Base-by-base conservation (phyloP, 1,140 invertebrate genomes). In the Leguminivora glycinivorella region DNA sequence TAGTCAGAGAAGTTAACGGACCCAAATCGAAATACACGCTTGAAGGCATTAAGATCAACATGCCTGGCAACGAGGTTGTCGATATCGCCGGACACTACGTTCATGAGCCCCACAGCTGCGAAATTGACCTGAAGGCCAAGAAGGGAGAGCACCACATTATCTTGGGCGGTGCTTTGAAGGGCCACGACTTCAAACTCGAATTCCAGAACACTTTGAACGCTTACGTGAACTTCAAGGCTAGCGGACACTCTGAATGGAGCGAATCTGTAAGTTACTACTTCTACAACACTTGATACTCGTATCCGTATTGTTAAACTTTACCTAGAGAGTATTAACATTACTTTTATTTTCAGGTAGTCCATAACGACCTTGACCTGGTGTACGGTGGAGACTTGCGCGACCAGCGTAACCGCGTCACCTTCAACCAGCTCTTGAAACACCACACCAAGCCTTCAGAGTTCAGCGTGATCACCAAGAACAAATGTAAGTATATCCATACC, bases 341-440 rank as follows among this genome's bases (percentile, higher is more conserved):
- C 60, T 72, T 24, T 68, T 26, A 75, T 66, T 72, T 79, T 70
- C 71, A 93, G 91, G 70, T 87, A 34, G 10, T 52, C 47, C 91
- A 93, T 43, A 94, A 93, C 40, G 88, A 92, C 56, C 76, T 95
- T 1, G 86, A 93, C 12, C 73, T 96, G 4, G 85, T 93, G 22
- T 94, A 95, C 78, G 95, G 95, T 7, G 79, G 89, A 0, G 94
- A 95, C 82, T 87, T 93, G 6, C 92, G 93, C 10, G 93, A 93
- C 7, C 89, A 93, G 60, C 77, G 85, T 1, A 93, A 94, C 68
- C 90, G 93, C 1, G 71, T 96, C 0, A 92, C 89, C 2, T 69
- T 94, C 6, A 82, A 83, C 9, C 93, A 94, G 68, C 78, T 90
- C 2, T 73, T 84, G 1, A 88, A 92, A 38, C 78, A 82, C n/a